Conservation (phyloP, 2,113 vertebrate species). For the Barbus barbus region DNA sequence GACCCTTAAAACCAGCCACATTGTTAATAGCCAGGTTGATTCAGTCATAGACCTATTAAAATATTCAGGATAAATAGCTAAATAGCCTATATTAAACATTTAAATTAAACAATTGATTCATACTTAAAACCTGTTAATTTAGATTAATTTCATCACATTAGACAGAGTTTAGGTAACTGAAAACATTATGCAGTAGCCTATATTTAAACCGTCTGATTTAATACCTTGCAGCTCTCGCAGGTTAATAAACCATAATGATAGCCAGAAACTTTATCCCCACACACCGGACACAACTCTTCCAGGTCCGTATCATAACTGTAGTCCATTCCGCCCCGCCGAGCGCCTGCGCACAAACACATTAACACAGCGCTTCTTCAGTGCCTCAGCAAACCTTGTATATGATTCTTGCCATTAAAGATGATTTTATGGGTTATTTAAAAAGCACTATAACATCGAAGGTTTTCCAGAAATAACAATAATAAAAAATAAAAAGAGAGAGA, state of each 20-base stretch:
- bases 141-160: not conserved
- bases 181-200: not conserved
- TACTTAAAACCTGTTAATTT: not conserved
- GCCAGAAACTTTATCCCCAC: constrained; percentile 73
- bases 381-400: too few species aligned
- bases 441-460: not conserved
- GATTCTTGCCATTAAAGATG: not conserved
- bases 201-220: not conserved
- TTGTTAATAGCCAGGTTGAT: not conserved
- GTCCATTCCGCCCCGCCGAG: constrained; percentile 60
- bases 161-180: not conserved
- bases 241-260: constrained; percentile 76
- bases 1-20: not conserved
- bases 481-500: not conserved
- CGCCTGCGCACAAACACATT: constrained; percentile 23
- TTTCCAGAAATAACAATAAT: not conserved
- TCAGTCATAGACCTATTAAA: not conserved
- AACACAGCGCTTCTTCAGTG: not conserved
- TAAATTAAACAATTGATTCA: not conserved
- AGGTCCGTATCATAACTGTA: constrained; percentile 49
- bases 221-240: constrained; percentile 76
- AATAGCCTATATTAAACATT: not conserved
- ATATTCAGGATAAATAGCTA: not conserved
- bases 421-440: not conserved
- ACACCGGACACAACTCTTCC: constrained; percentile 72